Percentiles rank a stretch among this genome's conserved stretches.
phyloP scores from a whole-genome alignment of 2,797 vertebrate genomes.

The Choloepus didactylus region DNA sequence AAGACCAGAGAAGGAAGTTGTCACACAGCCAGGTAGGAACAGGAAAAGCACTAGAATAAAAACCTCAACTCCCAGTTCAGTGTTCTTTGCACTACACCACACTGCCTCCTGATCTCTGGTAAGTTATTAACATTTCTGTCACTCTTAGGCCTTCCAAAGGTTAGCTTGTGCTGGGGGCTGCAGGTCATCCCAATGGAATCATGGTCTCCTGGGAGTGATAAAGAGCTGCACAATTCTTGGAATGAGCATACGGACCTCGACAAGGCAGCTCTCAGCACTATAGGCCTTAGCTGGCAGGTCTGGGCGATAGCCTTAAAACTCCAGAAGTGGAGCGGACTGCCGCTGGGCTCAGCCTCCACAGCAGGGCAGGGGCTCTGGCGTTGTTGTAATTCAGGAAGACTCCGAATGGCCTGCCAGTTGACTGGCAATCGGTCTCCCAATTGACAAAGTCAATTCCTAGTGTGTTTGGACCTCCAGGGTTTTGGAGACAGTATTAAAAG shows the following conservation, averaged over 20 bases:
- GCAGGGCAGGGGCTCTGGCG: not conserved
- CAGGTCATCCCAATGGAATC: not conserved
- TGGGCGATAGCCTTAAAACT: not conserved
- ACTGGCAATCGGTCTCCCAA: not conserved
- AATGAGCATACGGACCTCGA: not conserved
- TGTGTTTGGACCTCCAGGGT: not conserved
- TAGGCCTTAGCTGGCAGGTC: not conserved
- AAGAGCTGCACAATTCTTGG: not conserved
- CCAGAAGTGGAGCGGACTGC: fast-evolving
- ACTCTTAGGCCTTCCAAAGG: not conserved
- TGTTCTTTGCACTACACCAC: constrained; percentile 54
- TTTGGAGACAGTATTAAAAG: constrained; percentile 78
- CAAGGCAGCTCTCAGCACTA: not conserved
- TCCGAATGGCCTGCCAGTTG: not conserved
- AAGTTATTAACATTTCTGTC: not conserved
- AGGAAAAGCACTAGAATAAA: not conserved
- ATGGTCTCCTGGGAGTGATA: not conserved
- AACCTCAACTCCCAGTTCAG: not conserved
- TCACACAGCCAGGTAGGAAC: constrained; percentile 27
- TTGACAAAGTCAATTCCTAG: constrained; percentile 13
- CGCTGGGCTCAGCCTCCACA: not conserved
- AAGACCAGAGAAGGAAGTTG: not conserved
- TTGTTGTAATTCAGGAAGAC: not conserved
- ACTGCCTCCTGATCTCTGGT: constrained; percentile 5
- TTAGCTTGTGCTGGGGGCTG: not conserved